Evolutionary conservation across 2,888 invertebrate genomes (phyloP).

Genomic region (Nineta flava): DNA sequence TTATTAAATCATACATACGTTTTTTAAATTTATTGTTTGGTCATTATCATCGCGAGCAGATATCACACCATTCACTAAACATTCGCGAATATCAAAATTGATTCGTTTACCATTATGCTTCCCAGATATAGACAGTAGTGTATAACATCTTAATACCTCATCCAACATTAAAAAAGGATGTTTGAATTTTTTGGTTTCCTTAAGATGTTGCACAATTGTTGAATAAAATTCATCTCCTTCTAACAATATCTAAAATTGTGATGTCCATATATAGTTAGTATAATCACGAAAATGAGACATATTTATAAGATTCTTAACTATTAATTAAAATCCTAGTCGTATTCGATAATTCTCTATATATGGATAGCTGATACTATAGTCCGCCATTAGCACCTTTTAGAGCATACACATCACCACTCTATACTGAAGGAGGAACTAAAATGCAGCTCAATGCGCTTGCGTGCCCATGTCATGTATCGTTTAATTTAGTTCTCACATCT

Average conservation of each 20-base stretch:
- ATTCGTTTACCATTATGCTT: constrained; percentile 17
- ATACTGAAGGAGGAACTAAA: no score
- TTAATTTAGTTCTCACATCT: no score
- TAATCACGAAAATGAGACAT: no score
- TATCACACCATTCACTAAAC: constrained; percentile 21
- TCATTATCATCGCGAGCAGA: constrained; percentile 8
- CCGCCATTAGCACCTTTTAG: no score
- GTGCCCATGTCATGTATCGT: no score
- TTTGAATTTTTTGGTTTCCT: constrained; percentile 17
- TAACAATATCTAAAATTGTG: constrained; percentile 19
- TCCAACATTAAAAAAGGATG: constrained; percentile 20
- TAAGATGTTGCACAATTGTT: constrained; percentile 19
- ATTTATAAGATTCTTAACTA: no score
- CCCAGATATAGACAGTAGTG: constrained; percentile 14
- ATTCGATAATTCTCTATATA: background rate
- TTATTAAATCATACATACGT: constrained; percentile 7
- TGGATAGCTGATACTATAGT: no score
- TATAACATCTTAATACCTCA: constrained; percentile 24
- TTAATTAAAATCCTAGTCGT: background rate
- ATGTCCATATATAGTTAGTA: constrained; percentile 1
- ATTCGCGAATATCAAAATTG: constrained; percentile 21
- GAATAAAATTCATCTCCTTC: constrained; percentile 29
- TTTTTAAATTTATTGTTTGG: constrained; percentile 15
- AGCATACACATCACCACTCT: no score
- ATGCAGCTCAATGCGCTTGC: no score